Evolutionary conservation across 1,140 invertebrate species (phyloP), one percentile per base, ranked within the genome.

Genomic region (Nebria ingens): DNA sequence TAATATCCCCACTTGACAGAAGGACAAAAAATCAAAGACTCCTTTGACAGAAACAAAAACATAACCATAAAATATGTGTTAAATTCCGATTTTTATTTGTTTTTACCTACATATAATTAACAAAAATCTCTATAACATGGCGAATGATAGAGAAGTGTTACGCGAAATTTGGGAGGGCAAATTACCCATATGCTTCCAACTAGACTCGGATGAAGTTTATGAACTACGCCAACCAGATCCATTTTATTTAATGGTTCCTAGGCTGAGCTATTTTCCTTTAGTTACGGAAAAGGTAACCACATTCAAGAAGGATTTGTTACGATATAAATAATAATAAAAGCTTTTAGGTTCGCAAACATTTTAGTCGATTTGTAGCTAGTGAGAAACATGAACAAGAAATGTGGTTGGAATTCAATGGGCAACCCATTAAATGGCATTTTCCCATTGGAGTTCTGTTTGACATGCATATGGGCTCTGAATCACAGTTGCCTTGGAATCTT

Each of bases 371-470:
- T 68, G 79, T 95, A 65, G 82, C 85, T 51, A 83, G 84, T 66
- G 88, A 93, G 59, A 84, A 87, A 69, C 80, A 86, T 56, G 85
- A 89, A 49, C 83, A 82, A 66, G 92, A 97, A 70, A 89, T 97
- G 79, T 98, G 95, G 95, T 74, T 98, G 38, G 93, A 98, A 65
- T 95, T 82, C 67, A 91, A 95, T 76, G 91, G 91, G 17, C 84
- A 82, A 56, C 91, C 94, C 11, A 71, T 98, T 15, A 97, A 95
- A 74, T 95, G 93, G 86, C 93, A 98, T 70, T 91, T 93, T 76
- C 96, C 97, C 15, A 91, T 98, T 63, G 97, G 97, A 51, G 85
- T 98, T 21, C 74, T 98, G 2, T 92, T 87, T 75, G 97, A 99
- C 75, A 73, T 97, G 53, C 79, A 82, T 68, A 56, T 67, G 21